Percentiles rank a stretch among this genome's conserved stretches.
Evolutionary conservation across 2,113 vertebrate species (phyloP).

Genomic region (Zosterops borbonicus): DNA sequence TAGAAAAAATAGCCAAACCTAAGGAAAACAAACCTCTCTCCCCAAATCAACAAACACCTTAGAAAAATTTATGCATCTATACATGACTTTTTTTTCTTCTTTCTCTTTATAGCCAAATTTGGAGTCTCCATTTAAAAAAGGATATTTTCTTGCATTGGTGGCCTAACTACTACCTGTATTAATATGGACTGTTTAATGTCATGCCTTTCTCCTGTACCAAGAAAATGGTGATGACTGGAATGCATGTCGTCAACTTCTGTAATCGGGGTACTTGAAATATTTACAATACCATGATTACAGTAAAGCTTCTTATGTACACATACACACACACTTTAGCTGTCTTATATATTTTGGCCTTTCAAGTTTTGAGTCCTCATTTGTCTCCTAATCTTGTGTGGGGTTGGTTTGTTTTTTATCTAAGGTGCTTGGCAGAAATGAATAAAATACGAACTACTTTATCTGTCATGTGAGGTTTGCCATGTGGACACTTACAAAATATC

Average conservation of each 20-base stretch:
- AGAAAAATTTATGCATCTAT: neutral
- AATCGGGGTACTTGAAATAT: slow-evolving; percentile 52
- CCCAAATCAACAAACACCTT: neutral
- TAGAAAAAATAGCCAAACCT: neutral
- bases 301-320: neutral
- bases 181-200: neutral
- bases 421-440: neutral
- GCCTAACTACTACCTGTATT: neutral
- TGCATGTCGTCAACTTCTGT: slow-evolving; percentile 22
- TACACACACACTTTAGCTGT: neutral
- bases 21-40: neutral
- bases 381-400: neutral
- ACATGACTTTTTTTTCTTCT: neutral
- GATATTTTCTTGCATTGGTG: neutral
- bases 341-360: neutral
- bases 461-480: neutral
- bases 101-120: neutral
- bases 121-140: neutral
- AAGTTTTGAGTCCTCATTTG: neutral
- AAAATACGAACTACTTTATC: neutral
- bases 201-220: neutral
- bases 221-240: slow-evolving; percentile 48
- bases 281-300: neutral
- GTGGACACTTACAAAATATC: neutral
- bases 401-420: neutral